Evolutionary conservation across 1,140 invertebrate genomes (phyloP), one percentile per base, ranked within the genome.

Genomic region (Saccostrea cuccullata): DNA sequence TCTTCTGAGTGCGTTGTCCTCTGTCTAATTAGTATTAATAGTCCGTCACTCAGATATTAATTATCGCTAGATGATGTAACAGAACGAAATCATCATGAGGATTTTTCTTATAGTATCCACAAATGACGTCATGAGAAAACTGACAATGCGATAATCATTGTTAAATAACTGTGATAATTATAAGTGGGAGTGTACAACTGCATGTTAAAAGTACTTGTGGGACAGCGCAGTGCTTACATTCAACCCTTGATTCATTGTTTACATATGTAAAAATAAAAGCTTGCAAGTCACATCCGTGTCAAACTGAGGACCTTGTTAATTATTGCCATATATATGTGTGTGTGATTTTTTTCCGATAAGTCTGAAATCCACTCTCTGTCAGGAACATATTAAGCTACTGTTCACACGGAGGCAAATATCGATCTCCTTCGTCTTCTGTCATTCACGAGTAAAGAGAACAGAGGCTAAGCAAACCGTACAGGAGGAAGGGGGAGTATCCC

Each of bases 391-490:
- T 77, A 77, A 30, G 26, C 15, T 77, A 26, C 70, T 77, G 70
- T 36, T 77, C 70, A 77, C 70, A 36, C 23, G 30, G 70, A 77
- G 70, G 70, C 70, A 15, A 77, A 77, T 77, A 77, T 77, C 70
- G 70, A 77, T 77, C 70, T 77, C 15, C 26, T 13, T 77, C 23
- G 23, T 17, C 26, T 77, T 77, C 70, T 77, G 70, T 77, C 70
- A 77, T 77, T 26, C 36, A 17, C 23, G 26, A 12, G 70, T 47
- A 47, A 36, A 13, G 26, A 26, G 26, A 64, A 17, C 58, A 17
- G 26, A 77, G 11, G 26, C 30, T 23, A 36, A 77, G 26, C 70
- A 17, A 13, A 11, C 9, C 3, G 0, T 23, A 77, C 26, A 5
- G 70, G 70, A 64, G 58, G 0, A 64, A 64, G 58, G 58, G 30